Evolutionary conservation across 2,113 vertebrate genomes (phyloP).

Genomic region (Entomyzon cyanotis): DNA sequence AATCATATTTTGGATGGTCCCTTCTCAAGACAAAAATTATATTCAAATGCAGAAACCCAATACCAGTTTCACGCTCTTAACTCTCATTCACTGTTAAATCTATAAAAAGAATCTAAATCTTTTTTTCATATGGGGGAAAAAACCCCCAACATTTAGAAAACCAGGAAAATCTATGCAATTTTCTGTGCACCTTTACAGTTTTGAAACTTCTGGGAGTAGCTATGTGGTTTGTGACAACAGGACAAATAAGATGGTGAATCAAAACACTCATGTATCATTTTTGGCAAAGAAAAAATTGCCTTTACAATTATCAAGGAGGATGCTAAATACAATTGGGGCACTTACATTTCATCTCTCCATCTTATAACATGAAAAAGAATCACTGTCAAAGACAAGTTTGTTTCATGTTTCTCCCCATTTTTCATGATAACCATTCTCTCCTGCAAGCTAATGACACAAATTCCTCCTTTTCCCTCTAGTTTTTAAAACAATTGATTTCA

Average conservation of each 20-base stretch:
- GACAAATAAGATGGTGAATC: not conserved
- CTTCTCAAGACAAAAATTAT: not conserved
- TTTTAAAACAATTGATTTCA: not conserved
- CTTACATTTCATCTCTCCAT: not conserved
- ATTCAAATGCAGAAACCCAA: not conserved
- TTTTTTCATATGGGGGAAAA: not conserved
- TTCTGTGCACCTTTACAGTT: not conserved
- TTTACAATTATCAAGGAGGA: not conserved
- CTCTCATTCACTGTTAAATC: not conserved
- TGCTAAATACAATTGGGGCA: not conserved
- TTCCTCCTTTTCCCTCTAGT: not conserved
- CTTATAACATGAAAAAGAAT: not conserved
- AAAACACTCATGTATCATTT: not conserved
- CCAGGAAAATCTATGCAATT: not conserved
- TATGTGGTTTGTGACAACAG: not conserved
- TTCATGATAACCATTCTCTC: not conserved
- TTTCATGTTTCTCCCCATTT: not conserved
- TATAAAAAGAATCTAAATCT: not conserved
- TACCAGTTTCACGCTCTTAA: not conserved
- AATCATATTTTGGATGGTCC: rapidly evolving
- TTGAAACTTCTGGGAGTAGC: not conserved
- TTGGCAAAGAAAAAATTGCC: not conserved
- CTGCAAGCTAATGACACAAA: not conserved
- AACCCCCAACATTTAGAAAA: too few relatives aligned
- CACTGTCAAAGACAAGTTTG: not conserved